Evolutionary conservation across 1,140 invertebrate species (phyloP).

Genomic region (Camponotus vicinus): DNA sequence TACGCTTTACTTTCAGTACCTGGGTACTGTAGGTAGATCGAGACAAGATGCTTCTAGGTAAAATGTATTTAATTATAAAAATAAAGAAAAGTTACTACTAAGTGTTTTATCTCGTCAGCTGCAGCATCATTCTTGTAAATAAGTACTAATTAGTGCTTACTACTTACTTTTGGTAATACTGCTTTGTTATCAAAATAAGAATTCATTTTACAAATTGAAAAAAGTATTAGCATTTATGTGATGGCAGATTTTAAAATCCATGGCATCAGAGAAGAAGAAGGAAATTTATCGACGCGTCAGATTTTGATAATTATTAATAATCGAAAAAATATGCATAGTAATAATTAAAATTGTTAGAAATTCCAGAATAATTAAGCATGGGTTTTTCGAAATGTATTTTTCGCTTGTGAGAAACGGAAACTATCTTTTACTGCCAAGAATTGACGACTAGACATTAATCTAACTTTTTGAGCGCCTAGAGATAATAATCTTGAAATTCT

Average conservation of each 20-base stretch:
- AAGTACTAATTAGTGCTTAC: not conserved
- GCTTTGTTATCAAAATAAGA: not conserved
- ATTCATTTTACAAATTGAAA: not conserved
- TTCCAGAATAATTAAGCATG: not conserved
- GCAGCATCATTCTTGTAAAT: not conserved
- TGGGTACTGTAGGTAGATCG: not conserved
- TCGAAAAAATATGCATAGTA: not conserved
- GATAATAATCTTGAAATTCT: constrained; percentile 50
- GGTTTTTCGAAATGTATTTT: not conserved
- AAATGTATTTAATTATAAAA: not conserved
- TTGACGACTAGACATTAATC: constrained; percentile 37
- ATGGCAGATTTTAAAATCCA: not conserved
- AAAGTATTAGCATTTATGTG: not conserved
- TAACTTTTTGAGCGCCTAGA: constrained; percentile 24
- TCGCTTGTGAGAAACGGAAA: not conserved
- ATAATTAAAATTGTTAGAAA: constrained; percentile 5
- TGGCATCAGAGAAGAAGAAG: not conserved
- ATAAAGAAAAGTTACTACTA: not conserved
- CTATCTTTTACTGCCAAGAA: not conserved
- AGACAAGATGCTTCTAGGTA: not conserved
- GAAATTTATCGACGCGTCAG: not conserved
- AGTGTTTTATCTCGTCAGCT: constrained; percentile 21
- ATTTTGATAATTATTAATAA: not conserved
- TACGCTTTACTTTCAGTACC: not conserved
- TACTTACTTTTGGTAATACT: not conserved